These are phyloP conservation scores for Hoplodrina ambigua DNA, from an alignment of 2,888 invertebrate species.

Conservation along the genomic window DNA sequence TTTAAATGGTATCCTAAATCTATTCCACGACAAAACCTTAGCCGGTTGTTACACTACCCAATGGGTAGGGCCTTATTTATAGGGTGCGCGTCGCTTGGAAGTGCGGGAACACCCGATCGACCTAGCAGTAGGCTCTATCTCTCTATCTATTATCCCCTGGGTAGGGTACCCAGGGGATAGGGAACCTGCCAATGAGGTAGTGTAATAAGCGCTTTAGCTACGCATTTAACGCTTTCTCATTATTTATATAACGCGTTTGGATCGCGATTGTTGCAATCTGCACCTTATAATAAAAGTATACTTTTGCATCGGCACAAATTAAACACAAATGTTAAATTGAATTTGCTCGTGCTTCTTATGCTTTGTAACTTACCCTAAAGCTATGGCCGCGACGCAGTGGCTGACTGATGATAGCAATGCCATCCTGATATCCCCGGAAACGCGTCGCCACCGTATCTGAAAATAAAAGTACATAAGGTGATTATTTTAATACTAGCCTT, in stretches of 20 bases:
- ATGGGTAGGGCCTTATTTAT: too few species aligned
- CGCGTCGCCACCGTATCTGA: slow-evolving; percentile 92
- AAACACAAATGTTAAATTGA: background rate
- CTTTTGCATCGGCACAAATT: slow-evolving; percentile 17
- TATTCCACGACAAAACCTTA: background rate
- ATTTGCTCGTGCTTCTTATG: background rate
- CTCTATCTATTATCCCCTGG: too few species aligned
- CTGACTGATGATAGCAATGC: slow-evolving; percentile 92
- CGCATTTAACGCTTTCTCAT: background rate
- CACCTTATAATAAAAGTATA: background rate
- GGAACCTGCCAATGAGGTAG: too few species aligned
- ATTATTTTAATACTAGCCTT: too few species aligned
- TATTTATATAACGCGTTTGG: background rate
- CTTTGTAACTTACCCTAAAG: slow-evolving; percentile 90
- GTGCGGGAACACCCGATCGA: too few species aligned
- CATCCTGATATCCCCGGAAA: slow-evolving; percentile 96
- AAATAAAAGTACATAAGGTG: slow-evolving; percentile 21
- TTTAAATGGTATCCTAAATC: background rate
- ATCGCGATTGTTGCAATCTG: background rate
- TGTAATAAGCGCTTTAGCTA: too few species aligned
- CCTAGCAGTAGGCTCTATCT: too few species aligned
- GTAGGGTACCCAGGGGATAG: too few species aligned
- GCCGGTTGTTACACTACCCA: too few species aligned
- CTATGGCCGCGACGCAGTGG: slow-evolving; percentile 92
- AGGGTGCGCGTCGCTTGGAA: too few species aligned